A percentile compares a stretch with the other conserved stretches of the same genome.
Conservation (phyloP, 2,888 invertebrate species). For the Watsonalla binaria region DNA sequence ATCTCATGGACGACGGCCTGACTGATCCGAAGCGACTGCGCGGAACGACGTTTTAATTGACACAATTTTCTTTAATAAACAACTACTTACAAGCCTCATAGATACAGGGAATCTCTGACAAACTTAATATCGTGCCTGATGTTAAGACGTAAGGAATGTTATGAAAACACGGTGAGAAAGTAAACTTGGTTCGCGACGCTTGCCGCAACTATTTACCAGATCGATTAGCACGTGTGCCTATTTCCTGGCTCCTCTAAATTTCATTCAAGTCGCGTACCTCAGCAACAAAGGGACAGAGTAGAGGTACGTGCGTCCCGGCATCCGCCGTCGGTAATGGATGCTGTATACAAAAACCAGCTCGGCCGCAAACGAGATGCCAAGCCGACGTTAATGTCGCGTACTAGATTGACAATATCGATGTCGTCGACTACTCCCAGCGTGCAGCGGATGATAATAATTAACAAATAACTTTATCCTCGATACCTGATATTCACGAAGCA, state of each 20-base stretch:
- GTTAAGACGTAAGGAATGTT: conserved; percentile 35
- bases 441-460: conserved; percentile 35
- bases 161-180: conserved; percentile 36
- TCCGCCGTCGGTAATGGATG: conserved; percentile 49
- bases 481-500: neutral
- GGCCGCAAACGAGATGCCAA: conserved; percentile 36
- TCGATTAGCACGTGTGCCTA: conserved; percentile 51
- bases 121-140: conserved; percentile 13
- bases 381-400: conserved; percentile 17
- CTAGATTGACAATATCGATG: conserved; percentile 13
- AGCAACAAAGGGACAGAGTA: conserved; percentile 28
- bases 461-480: conserved; percentile 27
- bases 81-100: conserved; percentile 16
- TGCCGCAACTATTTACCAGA: conserved; percentile 37
- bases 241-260: conserved; percentile 48
- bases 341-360: conserved; percentile 50
- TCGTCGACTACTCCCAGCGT: conserved; percentile 11
- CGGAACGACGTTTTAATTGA: conserved; percentile 52
- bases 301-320: conserved; percentile 27
- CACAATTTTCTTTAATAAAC: conserved; percentile 40
- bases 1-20: conserved; percentile 42
- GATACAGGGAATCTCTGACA: conserved; percentile 6
- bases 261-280: conserved; percentile 39
- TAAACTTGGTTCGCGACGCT: conserved; percentile 28
- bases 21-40: conserved; percentile 25